Base-by-base conservation (phyloP, 2,797 vertebrate genomes). In the Cossypha caffra region DNA sequence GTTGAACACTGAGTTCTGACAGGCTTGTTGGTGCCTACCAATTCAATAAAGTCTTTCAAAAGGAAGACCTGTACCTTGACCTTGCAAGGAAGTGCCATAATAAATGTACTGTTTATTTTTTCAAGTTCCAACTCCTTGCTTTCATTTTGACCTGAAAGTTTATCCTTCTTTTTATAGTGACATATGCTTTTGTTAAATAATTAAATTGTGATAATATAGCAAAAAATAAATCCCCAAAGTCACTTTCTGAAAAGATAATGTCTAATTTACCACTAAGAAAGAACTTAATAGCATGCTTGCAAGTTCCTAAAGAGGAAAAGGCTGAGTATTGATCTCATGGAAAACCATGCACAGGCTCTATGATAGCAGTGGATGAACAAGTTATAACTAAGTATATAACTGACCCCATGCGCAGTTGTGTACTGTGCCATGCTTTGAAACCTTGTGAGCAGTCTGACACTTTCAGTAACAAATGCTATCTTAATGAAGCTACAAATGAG, bases 401-500 rank as follows among this genome's bases (percentile, higher is more conserved):
- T n/a, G 69, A 51, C 31, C 1, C 1, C 2, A 7, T 55, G 37
- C n/a, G 5, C 31, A 57, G 20, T 25, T 33, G 21, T 55, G 54
- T 55, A 55, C n/a, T 57, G 33, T 10, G 7, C 33, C 54, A 16
- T 57, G 33, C 10, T 35, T 57, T 64, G 50, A 45, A 91, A 69
- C 16, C 23, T 17, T 0, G 0, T 45, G 21, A 68, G 24, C 16
- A 31, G 37, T 52, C 66, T 78, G 62, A 37, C 7, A 1, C 28
- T 72, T 77, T 1, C 7, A 38, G 50, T 35, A 43, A n/a, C n/a
- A 20, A 64, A 16, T 42, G 7, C 7, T 59, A 20, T 85, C 38
- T 63, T 85, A 76, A 31, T 35, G 21, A 73, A 66, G n/a, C 11
- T 88, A 4, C 1, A 1, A 16, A 37, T 63, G 26, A 67, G 33